Evolutionary conservation across 2,113 vertebrate genomes (phyloP).

Genomic region (Alouatta palliata): DNA sequence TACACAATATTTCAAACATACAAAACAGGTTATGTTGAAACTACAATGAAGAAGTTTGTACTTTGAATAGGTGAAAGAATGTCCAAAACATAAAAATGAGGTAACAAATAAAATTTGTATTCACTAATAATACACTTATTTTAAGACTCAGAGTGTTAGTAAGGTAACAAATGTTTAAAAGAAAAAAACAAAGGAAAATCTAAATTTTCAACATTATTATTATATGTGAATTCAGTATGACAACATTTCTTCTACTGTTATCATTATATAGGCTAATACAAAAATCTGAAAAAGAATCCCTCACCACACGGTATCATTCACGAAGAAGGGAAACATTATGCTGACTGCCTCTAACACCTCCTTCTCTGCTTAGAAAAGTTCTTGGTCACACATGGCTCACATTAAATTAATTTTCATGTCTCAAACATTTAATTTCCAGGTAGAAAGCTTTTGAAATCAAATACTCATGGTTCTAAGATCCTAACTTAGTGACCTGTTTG

Average conservation of each 20-base stretch:
- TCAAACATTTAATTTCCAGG: slow-evolving; percentile 65
- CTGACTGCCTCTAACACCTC: slow-evolving; percentile 53
- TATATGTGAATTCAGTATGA: slow-evolving; percentile 25
- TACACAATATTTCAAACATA: not conserved
- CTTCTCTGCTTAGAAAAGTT: slow-evolving; percentile 25
- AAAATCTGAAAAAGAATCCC: not conserved
- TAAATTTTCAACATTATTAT: not conserved
- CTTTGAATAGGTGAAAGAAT: not conserved
- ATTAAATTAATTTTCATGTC: slow-evolving; percentile 80
- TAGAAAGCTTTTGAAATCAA: slow-evolving; percentile 75
- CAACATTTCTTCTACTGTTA: slow-evolving; percentile 10
- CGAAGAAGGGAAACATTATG: slow-evolving; percentile 32
- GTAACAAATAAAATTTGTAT: not conserved
- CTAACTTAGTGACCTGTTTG: slow-evolving; percentile 57
- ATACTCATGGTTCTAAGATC: slow-evolving; percentile 70
- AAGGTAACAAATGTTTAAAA: not conserved
- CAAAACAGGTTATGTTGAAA: not conserved
- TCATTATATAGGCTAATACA: not conserved
- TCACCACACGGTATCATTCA: not conserved
- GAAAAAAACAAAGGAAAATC: not conserved
- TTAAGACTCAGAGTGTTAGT: not conserved
- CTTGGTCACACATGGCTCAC: slow-evolving; percentile 75
- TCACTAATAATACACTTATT: not conserved
- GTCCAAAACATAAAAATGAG: slow-evolving; percentile 17
- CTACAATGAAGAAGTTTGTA: not conserved